Base-by-base conservation (phyloP, 2,797 vertebrate genomes). In the Acanthornis magna region DNA sequence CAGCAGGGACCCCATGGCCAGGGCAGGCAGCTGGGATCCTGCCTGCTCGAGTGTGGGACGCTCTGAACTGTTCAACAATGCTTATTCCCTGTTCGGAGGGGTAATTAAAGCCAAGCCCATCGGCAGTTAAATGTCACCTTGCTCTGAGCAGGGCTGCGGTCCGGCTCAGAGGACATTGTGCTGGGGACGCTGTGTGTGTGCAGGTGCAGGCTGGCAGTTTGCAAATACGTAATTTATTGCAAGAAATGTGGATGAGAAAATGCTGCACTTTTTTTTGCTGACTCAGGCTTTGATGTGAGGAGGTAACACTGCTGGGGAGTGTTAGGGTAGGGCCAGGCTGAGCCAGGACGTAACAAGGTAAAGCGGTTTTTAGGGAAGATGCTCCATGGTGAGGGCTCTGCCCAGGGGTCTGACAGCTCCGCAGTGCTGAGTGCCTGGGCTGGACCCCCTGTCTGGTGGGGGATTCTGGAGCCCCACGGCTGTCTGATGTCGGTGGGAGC, bases 101-200 rank as follows among this genome's bases (percentile, higher is more conserved):
- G 72, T 79, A 87, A 71, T 91, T 83, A 91, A 51, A 89, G 86
- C 71, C 57, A 38, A 47, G 38, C 53, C 65, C 74, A 3, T 5
- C 67, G 92, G 80, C 68, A 60, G 85, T 54, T 87, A 91, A 95
- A 87, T 87, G 94, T 89, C 77, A 84, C 86, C 86, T 89, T 95
- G 86, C 79, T 89, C 79, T 32, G 63, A 23, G 89, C 81, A 74
- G 86, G 89, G 80, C 68, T 45, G 50, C 5, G 13, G 19, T 30
- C 36, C 72, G 1, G 7, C 77, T 43, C 11, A 10, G 30, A 50
- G 40, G 55, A 7, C 15, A 2, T 26, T 6, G 40, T 1, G 1
- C 60, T 0, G 3, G 72, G 88, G 83, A 43, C 26, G 20, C 76
- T 93, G 58, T 48, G 62, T 75, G 68, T 20, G 36, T 74, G 74